Evolutionary conservation across 2,888 invertebrate genomes (phyloP).

Genomic region (Vanessa cardui): DNA sequence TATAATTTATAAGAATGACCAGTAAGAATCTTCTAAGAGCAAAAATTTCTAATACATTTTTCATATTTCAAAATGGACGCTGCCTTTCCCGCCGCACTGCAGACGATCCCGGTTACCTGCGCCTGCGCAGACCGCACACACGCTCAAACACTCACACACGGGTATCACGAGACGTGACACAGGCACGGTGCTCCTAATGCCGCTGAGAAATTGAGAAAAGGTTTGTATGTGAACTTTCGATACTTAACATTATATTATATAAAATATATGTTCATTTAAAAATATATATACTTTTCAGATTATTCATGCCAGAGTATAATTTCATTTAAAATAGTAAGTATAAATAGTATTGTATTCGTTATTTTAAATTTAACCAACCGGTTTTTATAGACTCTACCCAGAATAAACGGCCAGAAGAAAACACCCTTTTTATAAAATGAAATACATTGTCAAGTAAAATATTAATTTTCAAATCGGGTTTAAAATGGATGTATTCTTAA

Average conservation of each 20-base stretch:
- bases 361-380: too few relatives aligned
- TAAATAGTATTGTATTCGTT: too few relatives aligned
- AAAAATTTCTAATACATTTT: conserved; percentile 61
- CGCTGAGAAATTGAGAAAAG: conserved; percentile 52
- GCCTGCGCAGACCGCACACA: conserved; percentile 55
- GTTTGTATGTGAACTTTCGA: conserved; percentile 55
- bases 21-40: conserved; percentile 73
- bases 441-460: too few relatives aligned
- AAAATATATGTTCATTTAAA: too few relatives aligned
- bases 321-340: too few relatives aligned
- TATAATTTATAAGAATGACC: conserved; percentile 32
- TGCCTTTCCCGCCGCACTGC: conserved; percentile 59
- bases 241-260: conserved; percentile 23
- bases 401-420: too few relatives aligned
- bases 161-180: conserved; percentile 65
- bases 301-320: too few relatives aligned
- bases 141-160: conserved; percentile 43
- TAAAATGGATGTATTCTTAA: too few relatives aligned
- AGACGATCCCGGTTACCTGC: conserved; percentile 79
- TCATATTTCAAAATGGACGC: conserved; percentile 58
- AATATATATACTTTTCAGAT: too few relatives aligned
- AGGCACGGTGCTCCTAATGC: conserved; percentile 63
- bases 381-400: too few relatives aligned
- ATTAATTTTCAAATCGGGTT: too few relatives aligned
- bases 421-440: too few relatives aligned